Percentiles rank a stretch among this genome's conserved stretches.
Conservation (phyloP, 2,888 invertebrate species). For the Dynastes hyllus region DNA sequence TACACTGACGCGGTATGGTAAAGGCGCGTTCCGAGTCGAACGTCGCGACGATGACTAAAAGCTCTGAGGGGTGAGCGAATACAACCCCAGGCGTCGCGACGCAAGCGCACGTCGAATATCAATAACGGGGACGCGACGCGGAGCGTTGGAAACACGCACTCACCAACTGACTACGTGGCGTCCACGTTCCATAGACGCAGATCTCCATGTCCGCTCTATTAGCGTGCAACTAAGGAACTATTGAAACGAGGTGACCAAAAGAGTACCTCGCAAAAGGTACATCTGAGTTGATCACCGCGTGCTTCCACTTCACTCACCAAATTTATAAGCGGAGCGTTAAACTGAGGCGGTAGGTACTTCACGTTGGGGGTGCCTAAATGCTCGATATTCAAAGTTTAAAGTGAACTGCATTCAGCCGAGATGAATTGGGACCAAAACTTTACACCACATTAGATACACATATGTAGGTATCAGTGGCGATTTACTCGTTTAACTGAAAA, state of each 20-base stretch:
- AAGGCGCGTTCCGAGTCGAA: constrained; percentile 29
- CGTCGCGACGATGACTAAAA: constrained; percentile 50
- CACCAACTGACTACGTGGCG: constrained; percentile 36
- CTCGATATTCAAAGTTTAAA: background rate
- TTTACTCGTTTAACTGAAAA: background rate
- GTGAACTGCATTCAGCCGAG: constrained; percentile 14
- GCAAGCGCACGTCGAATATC: constrained; percentile 50
- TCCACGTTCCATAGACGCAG: constrained; percentile 30
- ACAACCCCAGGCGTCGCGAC: constrained; percentile 50
- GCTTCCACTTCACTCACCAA: constrained; percentile 31
- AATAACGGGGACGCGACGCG: constrained; percentile 50
- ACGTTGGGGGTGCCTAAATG: background rate
- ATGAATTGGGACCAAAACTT: constrained; percentile 19
- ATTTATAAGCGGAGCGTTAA: constrained; percentile 21
- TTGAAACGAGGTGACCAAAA: constrained; percentile 2
- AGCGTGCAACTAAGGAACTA: background rate
- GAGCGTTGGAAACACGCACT: constrained; percentile 37
- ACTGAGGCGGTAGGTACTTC: constrained; percentile 7
- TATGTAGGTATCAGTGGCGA: background rate
- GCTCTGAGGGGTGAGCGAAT: constrained; percentile 42
- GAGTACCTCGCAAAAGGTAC: background rate
- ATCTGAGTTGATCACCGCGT: background rate
- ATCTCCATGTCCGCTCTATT: constrained; percentile 36
- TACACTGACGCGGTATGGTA: constrained; percentile 24
- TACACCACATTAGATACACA: background rate